These are phyloP conservation scores for Cancer borealis DNA, from an alignment of 2,888 invertebrate species.

Conservation along the genomic window DNA sequence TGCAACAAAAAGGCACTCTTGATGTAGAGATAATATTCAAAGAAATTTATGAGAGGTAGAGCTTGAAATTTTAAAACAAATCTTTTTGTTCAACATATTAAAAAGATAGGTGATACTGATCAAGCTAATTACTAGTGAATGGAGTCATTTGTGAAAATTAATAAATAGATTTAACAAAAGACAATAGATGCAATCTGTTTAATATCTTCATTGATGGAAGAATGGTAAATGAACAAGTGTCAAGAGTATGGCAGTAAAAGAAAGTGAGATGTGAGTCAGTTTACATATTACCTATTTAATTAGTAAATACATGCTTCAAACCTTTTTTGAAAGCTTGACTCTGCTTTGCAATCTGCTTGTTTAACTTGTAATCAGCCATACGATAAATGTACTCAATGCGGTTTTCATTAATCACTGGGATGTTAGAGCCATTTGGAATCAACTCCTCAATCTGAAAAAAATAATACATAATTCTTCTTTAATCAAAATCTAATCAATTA, in stretches of 20 bases:
- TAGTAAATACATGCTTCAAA: not conserved
- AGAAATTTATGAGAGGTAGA: not conserved
- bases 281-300: too few relatives aligned
- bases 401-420: constrained; percentile 94
- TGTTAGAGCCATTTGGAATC: constrained; percentile 93
- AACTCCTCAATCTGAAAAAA: constrained; percentile 88
- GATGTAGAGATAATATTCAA: not conserved
- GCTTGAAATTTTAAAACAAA: not conserved
- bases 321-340: constrained; percentile 77
- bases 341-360: constrained; percentile 86
- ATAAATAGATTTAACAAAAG: not conserved
- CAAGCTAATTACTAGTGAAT: not conserved
- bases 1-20: not conserved
- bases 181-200: not conserved
- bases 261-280: not conserved
- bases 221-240: not conserved
- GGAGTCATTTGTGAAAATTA: not conserved
- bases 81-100: too few relatives aligned
- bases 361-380: constrained; percentile 97
- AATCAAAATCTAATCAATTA: not conserved
- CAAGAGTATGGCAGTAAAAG: not conserved
- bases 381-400: constrained; percentile 97
- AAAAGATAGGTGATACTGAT: too few relatives aligned
- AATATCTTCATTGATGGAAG: not conserved
- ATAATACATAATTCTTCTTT: constrained; percentile 42